Evolutionary conservation across 2,888 invertebrate species (phyloP), one percentile per base, ranked within the genome.

Genomic region (Arrhopalites spinosus): DNA sequence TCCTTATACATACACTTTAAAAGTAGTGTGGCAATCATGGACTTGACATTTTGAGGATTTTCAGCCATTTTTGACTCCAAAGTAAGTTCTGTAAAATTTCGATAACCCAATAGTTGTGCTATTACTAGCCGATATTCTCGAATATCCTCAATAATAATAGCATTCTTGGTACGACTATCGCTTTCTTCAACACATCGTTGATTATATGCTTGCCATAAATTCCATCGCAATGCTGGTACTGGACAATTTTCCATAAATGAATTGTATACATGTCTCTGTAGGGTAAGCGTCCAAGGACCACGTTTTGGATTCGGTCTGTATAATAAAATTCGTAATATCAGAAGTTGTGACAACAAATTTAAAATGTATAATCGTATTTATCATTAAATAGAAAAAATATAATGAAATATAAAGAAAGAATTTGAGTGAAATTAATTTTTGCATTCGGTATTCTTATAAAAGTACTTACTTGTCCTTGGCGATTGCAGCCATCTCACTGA

Each of bases 31-130:
- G 81, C 80, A 20, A 97, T 87, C 77, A 91, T 89, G 77, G 89
- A 88, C 80, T 91, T 87, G 0, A 96, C 90, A 85, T 91, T 92
- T 71, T 92, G 90, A 17, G 93, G 86, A 79, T 88, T 91, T 11
- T 91, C 93, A 8, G 95, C 94, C 95, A 97, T 92, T 88, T 96
- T 96, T 0, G 95, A 95, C 86, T 93, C 91, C 94, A 97, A 94
- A 50, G 93, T 94, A 91, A 96, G 91, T 53, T 95, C 91, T 0
- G 90, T 91, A 86, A 88, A 96, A 73, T 89, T 90, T 78, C 91
- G 88, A 85, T 90, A 97, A 0, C 96, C 96, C 13, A 96, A 86
- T 17, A 91, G 83, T 80, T 90, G 87, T 0, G 96, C 95, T 83
- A 93, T 90, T 53, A 91, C 90, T 61, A 86, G 86, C 80, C 94